Conservation (phyloP, 2,797 vertebrate genomes). For the Scyliorhinus canicula region DNA sequence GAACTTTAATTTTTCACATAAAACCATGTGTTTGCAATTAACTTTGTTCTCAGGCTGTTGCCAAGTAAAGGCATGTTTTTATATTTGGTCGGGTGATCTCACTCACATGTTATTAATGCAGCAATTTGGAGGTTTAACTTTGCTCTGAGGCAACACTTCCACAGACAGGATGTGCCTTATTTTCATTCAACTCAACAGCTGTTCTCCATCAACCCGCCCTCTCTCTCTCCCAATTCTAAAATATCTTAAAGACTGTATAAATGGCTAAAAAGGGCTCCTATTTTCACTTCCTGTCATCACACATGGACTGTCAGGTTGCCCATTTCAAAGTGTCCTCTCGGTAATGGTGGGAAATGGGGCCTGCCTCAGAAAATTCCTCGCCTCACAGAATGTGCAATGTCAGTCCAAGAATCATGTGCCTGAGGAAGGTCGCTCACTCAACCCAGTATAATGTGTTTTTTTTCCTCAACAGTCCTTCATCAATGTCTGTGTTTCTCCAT, state of each 20-base stretch:
- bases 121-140: slow-evolving; percentile 16
- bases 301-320: neutral
- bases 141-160: slow-evolving; percentile 12
- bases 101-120: slow-evolving; percentile 7
- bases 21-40: slow-evolving; percentile 33
- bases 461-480: neutral
- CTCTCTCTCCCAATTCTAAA: neutral
- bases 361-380: neutral
- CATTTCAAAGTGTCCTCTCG: neutral
- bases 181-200: slow-evolving; percentile 1
- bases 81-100: slow-evolving; percentile 28
- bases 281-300: neutral
- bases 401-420: neutral
- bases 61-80: neutral
- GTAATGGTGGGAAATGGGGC: neutral
- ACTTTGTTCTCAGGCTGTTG: neutral
- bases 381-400: neutral
- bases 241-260: neutral
- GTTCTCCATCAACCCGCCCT: neutral
- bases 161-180: slow-evolving; percentile 11
- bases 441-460: neutral
- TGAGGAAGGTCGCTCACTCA: neutral
- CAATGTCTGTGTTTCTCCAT: neutral
- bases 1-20: slow-evolving; percentile 22
- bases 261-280: neutral